A percentile compares a stretch with the other conserved stretches of the same genome.
Conservation (phyloP, 2,888 invertebrate genomes). For the Catocala nupta region DNA sequence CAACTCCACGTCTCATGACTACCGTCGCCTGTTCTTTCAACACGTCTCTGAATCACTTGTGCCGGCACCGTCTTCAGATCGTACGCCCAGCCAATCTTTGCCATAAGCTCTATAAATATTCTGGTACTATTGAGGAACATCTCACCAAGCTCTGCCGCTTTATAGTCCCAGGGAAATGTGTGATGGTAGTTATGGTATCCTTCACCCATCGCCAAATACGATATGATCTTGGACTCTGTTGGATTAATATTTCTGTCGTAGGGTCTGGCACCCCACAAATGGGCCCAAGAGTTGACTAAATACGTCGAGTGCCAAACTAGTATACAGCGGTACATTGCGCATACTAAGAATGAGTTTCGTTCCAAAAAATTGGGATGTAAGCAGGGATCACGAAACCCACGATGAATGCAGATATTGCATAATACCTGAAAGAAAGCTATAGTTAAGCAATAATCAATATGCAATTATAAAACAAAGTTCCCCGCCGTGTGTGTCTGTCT, state of each 20-base stretch:
- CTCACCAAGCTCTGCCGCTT: constrained; percentile 91
- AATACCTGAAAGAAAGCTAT: constrained; percentile 13
- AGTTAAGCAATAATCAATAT: too few species aligned
- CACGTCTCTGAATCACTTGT: too few species aligned
- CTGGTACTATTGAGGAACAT: not conserved
- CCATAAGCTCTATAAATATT: too few species aligned
- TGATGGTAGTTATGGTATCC: constrained; percentile 97
- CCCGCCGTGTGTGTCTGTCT: too few species aligned
- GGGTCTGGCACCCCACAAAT: constrained; percentile 95
- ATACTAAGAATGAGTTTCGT: constrained; percentile 22
- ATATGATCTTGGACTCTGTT: constrained; percentile 89
- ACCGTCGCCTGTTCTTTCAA: too few species aligned
- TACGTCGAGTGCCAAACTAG: not conserved
- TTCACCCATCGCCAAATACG: constrained; percentile 90
- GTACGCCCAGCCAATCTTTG: too few species aligned
- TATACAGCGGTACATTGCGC: constrained; percentile 4
- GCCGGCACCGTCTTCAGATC: too few species aligned
- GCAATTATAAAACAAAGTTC: too few species aligned
- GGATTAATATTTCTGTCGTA: constrained; percentile 92
- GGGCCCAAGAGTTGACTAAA: constrained; percentile 91
- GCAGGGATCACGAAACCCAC: constrained; percentile 2
- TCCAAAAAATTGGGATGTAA: constrained; percentile 14
- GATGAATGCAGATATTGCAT: constrained; percentile 12
- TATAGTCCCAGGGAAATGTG: constrained; percentile 94
- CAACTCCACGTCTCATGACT: too few species aligned